Percentiles rank a stretch among this genome's conserved stretches.
Evolutionary conservation across 1,140 invertebrate species (phyloP).

Genomic region (Heliconius eleuchia): DNA sequence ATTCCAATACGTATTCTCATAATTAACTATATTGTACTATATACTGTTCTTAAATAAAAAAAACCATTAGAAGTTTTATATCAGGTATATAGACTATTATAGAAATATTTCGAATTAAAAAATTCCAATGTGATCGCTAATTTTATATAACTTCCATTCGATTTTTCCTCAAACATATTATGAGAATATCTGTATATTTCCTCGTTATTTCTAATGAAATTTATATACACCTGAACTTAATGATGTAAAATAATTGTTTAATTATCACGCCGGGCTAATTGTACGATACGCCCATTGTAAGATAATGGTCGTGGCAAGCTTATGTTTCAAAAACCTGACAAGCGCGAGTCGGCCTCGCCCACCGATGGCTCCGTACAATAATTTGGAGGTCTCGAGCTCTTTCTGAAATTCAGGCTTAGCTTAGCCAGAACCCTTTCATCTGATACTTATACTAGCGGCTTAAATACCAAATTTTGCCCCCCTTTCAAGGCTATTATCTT

Average conservation of each 20-base stretch:
- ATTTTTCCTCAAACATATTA: background rate
- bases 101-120: background rate
- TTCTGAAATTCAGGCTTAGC: no score
- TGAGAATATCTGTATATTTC: background rate
- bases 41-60: no score
- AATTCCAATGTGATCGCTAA: background rate
- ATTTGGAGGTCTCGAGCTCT: no score
- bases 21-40: no score
- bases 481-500: no score
- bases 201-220: background rate
- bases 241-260: background rate
- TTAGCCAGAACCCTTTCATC: no score
- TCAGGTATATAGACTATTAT: background rate
- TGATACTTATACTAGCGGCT: no score
- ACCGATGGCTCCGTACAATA: no score
- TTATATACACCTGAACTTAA: conserved; percentile 8
- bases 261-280: background rate
- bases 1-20: background rate
- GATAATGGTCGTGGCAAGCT: background rate
- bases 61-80: background rate
- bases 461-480: no score
- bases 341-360: no score
- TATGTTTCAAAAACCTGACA: no score
- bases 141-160: background rate
- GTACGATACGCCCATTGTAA: background rate